Base-by-base conservation (phyloP, 2,113 vertebrate genomes). In the Platichthys stellatus region DNA sequence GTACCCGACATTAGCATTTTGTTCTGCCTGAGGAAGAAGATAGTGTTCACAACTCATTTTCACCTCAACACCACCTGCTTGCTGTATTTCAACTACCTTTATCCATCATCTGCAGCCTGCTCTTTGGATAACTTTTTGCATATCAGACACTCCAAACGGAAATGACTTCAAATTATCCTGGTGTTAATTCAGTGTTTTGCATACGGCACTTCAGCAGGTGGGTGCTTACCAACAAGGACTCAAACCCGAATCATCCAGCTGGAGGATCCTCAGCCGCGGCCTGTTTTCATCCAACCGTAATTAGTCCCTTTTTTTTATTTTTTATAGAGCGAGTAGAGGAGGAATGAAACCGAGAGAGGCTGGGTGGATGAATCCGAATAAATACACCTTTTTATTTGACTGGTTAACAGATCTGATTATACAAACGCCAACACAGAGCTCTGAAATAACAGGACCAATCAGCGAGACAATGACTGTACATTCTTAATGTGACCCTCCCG, bases 381-480 rank as follows among this genome's bases (percentile, higher is more conserved):
- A 93, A 93, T 93, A 93, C 91, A 92, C 83, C 89, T 97, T 97
- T 51, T 97, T 97, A 98, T 96, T 95, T 95, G 95, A 96, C 96
- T 96, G 96, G 95, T 95, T 94, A 95, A 96, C 95, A 97, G 96
- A 96, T 96, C 95, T 95, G 96, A 96, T 96, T 97, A 97, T 98
- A 97, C 96, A 97, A 96, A 96, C 94, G 95, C 95, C 96, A 96
- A 97, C 94, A 97, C 96, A 95, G 96, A 96, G 96, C 95, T 96
- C 96, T 96, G 96, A 97, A 97, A 97, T 95, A 96, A 96, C 95
- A 95, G 96, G 97, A 97, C 95, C 94, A 95, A 97, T 96, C 95
- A 96, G 96, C 95, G 93, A 97, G 95, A 97, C 95, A 95, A 97
- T 97, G 96, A 96, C 96, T 97, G 96, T 97, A 98, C 97, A 97